A percentile compares a stretch with the other conserved stretches of the same genome.
Evolutionary conservation across 2,113 vertebrate species (phyloP).

Genomic region (Geothlypis trichas): DNA sequence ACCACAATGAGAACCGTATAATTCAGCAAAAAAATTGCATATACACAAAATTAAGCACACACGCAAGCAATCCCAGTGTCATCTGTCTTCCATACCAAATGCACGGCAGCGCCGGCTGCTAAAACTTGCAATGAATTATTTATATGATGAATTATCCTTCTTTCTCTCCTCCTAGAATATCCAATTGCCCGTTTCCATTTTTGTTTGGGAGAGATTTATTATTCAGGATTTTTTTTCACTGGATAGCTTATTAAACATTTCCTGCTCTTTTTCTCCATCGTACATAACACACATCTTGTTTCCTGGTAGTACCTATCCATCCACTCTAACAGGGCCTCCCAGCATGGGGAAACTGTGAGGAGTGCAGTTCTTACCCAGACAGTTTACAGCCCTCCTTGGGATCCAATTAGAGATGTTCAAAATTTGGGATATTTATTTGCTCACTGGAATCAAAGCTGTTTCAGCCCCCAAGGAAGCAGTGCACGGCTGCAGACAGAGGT

Average conservation of each 20-base stretch:
- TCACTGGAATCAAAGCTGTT: neutral
- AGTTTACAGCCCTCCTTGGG: neutral
- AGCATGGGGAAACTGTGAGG: neutral
- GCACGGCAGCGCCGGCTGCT: neutral
- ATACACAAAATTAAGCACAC: neutral
- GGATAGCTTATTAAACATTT: slow-evolving; percentile 2
- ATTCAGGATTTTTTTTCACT: neutral
- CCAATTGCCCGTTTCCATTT: slow-evolving; percentile 19
- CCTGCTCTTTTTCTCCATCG: neutral
- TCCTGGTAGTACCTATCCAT: slow-evolving; percentile 6
- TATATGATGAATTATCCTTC: slow-evolving; percentile 27
- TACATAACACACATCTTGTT: neutral
- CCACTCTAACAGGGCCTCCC: neutral
- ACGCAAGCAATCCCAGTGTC: neutral
- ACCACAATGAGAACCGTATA: neutral
- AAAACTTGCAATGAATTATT: slow-evolving; percentile 53
- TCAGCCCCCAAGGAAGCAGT: neutral
- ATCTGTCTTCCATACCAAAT: neutral
- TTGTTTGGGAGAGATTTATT: neutral
- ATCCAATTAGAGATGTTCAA: neutral
- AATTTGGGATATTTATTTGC: slow-evolving; percentile 2
- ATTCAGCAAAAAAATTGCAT: neutral
- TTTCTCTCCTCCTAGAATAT: slow-evolving; percentile 24
- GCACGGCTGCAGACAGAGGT: neutral
- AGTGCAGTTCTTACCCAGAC: neutral